Evolutionary conservation across 2,797 vertebrate species (phyloP).

Genomic region (Corythornis leucogaster): DNA sequence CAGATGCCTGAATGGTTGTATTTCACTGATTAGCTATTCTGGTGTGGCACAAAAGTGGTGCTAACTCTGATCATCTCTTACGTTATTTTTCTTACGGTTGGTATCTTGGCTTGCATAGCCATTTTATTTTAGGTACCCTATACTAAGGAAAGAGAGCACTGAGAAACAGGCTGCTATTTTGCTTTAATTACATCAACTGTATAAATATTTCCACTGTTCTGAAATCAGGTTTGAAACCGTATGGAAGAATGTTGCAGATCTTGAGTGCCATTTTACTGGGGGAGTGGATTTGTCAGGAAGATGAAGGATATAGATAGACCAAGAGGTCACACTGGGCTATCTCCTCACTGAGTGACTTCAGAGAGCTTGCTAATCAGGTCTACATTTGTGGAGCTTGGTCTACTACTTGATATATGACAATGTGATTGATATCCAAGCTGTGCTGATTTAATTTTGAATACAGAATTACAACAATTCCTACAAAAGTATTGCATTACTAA

Average conservation of each 20-base stretch:
- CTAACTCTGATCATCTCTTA: slow-evolving; percentile 21
- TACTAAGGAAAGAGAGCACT: not conserved
- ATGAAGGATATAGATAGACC: not conserved
- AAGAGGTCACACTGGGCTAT: not conserved
- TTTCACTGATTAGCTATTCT: slow-evolving; percentile 54
- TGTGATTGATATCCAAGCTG: not conserved
- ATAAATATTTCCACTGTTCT: slow-evolving; percentile 15
- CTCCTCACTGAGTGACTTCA: not conserved
- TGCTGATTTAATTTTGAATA: not conserved
- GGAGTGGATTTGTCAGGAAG: not conserved
- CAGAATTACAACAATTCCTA: not conserved
- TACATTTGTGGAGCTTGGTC: not conserved
- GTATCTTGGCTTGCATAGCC: not conserved
- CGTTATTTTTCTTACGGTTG: not conserved
- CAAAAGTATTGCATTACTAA: not conserved
- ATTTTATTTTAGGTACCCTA: slow-evolving; percentile 39
- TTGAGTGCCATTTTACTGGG: not conserved
- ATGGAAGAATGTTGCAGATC: not conserved
- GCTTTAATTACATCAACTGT: slow-evolving; percentile 15
- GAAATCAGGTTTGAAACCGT: not conserved
- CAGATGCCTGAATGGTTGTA: slow-evolving; percentile 26
- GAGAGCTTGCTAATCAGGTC: not conserved
- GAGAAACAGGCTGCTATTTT: slow-evolving; percentile 34
- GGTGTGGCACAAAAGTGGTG: not conserved
- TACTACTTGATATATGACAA: not conserved